phyloP scores from a whole-genome alignment of 2,797 vertebrate genomes.

The Myiothlypis chrysogaster region DNA sequence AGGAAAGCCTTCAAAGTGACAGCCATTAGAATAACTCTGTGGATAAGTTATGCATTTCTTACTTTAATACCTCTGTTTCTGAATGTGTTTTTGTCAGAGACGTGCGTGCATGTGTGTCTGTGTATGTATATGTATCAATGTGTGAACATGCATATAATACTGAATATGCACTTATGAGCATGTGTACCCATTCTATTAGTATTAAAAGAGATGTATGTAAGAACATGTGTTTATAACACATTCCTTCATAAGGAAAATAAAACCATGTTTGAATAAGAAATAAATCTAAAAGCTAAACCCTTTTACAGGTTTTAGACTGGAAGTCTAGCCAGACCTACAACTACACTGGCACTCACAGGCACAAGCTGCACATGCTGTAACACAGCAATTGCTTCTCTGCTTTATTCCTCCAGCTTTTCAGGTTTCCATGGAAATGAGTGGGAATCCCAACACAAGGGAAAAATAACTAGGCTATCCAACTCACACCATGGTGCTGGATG shows the following conservation, averaged over 20 bases:
- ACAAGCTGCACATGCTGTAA: background rate
- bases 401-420: background rate
- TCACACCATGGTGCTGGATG: background rate
- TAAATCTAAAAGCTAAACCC: background rate
- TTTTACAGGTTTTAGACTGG: background rate
- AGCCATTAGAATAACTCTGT: background rate
- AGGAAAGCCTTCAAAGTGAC: background rate
- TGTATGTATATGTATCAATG: too few relatives aligned
- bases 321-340: background rate
- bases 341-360: background rate
- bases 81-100: background rate
- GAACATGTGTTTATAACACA: background rate
- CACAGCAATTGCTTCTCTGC: background rate
- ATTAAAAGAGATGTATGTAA: background rate
- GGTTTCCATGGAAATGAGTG: slow-evolving; percentile 51
- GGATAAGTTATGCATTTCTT: background rate
- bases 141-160: background rate
- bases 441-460: slow-evolving; percentile 16
- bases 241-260: background rate
- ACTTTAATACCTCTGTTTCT: background rate
- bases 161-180: background rate
- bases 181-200: background rate
- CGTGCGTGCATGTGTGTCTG: fast-evolving
- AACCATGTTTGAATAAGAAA: background rate
- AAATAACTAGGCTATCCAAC: slow-evolving; percentile 44